Conservation (phyloP, 2,113 vertebrate species). For the Heterotis niloticus region DNA sequence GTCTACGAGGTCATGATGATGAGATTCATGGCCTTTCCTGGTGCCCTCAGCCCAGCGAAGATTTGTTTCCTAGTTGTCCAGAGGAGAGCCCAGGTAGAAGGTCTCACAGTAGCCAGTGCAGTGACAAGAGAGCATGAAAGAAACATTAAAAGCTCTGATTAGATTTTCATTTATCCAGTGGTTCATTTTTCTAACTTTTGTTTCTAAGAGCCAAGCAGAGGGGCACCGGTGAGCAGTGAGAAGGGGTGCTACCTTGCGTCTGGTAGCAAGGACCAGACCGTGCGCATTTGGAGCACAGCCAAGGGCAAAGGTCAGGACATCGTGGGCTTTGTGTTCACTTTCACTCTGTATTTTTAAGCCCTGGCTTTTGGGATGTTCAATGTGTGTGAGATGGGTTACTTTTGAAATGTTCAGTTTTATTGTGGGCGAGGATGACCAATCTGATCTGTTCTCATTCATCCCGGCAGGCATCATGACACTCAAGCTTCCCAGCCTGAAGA, state of each 20-base stretch:
- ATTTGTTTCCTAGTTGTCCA: conserved; percentile 40
- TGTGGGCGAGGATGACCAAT: background rate
- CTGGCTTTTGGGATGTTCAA: too few relatives aligned
- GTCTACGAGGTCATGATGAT: conserved; percentile 88
- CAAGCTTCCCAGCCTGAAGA: conserved; percentile 86
- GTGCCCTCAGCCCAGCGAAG: conserved; percentile 74
- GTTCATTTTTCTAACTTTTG: conserved; percentile 5
- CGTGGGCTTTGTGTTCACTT: background rate
- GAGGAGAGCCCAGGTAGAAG: conserved; percentile 70
- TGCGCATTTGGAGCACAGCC: conserved; percentile 84
- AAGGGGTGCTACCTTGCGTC: conserved; percentile 80
- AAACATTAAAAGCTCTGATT: background rate
- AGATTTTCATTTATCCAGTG: background rate
- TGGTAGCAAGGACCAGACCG: conserved; percentile 92
- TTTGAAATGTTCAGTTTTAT: too few relatives aligned
- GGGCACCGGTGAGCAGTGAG: conserved; percentile 44
- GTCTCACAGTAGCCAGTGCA: background rate
- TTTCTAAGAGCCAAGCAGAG: conserved; percentile 52
- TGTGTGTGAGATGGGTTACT: background rate
- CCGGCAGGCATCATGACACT: conserved; percentile 73
- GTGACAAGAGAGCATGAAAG: background rate
- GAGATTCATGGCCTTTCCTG: conserved; percentile 90
- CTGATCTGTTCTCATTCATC: background rate
- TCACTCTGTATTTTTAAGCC: background rate
- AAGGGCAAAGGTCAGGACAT: conserved; percentile 76